phyloP scores from a whole-genome alignment of 2,113 vertebrate genomes.

The Marcusenius ussheri region DNA sequence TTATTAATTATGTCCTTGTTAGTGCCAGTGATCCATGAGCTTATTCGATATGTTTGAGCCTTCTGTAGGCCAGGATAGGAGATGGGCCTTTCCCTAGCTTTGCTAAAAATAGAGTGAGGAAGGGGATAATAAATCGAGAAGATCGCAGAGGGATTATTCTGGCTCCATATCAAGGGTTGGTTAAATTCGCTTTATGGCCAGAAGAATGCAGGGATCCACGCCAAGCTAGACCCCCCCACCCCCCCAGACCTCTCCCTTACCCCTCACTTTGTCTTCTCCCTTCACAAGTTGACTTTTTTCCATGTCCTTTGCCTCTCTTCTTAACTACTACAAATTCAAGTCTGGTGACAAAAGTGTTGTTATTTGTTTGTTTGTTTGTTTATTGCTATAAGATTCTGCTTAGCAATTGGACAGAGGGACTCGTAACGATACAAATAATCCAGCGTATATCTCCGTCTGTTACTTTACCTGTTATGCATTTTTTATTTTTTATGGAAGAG shows the following conservation, averaged over 20 bases:
- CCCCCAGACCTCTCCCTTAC: neutral
- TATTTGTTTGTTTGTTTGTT: neutral
- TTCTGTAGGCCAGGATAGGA: constrained; percentile 28
- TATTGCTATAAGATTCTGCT: neutral
- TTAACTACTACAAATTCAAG: neutral
- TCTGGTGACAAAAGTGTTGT: neutral
- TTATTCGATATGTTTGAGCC: constrained; percentile 19
- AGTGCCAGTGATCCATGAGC: constrained; percentile 19
- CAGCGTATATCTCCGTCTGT: neutral
- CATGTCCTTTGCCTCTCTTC: constrained; percentile 16
- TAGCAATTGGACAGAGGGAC: neutral
- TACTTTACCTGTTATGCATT: neutral
- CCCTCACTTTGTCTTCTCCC: neutral
- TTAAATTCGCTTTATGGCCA: neutral
- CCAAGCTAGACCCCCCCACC: neutral
- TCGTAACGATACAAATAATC: neutral
- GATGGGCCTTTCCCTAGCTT: constrained; percentile 4
- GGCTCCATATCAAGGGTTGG: constrained; percentile 26
- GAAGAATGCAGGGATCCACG: neutral
- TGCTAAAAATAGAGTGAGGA: constrained; percentile 38
- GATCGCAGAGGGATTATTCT: constrained; percentile 34
- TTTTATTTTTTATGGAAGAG: neutral
- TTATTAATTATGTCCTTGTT: constrained; percentile 20
- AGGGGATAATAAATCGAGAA: constrained; percentile 25
- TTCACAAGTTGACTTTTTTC: neutral